A percentile compares a stretch with the other conserved stretches of the same genome.
These are phyloP conservation scores for Apostichopus parvimensis DNA, from an alignment of 35 echinoderm and acorn worm genomes.

Conservation along the genomic window DNA sequence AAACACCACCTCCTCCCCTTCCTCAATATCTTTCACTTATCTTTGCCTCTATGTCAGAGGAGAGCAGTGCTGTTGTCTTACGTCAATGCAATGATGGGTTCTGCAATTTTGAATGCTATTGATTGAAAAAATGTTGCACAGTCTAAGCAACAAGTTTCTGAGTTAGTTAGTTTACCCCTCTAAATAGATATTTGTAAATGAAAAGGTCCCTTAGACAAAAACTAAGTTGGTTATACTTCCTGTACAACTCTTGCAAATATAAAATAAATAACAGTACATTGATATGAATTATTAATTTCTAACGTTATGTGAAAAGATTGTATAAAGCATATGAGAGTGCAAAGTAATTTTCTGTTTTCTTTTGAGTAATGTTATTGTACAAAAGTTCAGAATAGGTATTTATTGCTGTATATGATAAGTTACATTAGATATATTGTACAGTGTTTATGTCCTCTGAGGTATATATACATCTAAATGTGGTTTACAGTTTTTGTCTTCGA, in stretches of 20 bases:
- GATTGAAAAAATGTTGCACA: no score
- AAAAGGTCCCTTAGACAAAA: no score
- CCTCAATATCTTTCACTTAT: no score
- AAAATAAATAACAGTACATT: neutral
- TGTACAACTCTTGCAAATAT: neutral
- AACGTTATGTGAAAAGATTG: neutral
- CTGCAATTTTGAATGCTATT: no score
- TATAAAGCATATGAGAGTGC: constrained; percentile 12
- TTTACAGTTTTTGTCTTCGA: neutral
- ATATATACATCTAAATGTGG: constrained; percentile 4
- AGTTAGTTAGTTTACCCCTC: no score
- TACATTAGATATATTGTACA: neutral
- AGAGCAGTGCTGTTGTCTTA: no score
- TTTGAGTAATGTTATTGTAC: neutral
- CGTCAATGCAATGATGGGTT: no score
- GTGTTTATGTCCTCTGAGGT: neutral
- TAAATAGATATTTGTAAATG: no score
- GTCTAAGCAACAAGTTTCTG: no score
- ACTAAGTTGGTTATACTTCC: neutral
- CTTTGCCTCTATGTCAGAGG: no score
- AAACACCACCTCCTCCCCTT: no score
- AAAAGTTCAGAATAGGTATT: constrained; percentile 7
- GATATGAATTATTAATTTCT: neutral
- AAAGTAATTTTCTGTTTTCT: neutral
- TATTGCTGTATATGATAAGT: constrained; percentile 5